These are phyloP conservation scores for Protodeltote pygarga DNA, from an alignment of 2,888 invertebrate species.

Conservation along the genomic window DNA sequence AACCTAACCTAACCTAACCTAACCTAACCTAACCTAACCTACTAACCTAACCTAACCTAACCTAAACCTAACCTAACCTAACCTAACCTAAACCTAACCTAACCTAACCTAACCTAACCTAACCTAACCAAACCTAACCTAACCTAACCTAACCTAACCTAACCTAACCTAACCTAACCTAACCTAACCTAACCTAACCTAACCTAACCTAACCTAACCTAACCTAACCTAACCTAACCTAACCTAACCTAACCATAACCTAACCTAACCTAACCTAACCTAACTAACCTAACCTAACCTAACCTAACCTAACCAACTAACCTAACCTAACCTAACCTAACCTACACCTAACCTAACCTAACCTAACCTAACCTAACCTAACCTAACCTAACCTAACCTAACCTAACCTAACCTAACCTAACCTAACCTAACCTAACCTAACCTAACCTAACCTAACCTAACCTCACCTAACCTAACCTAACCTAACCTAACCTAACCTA, in stretches of 20 bases:
- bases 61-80: conserved; percentile 42
- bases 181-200: conserved; percentile 38
- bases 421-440: conserved; percentile 36
- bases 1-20: conserved; percentile 32
- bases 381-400: conserved; percentile 35
- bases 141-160: conserved; percentile 36
- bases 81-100: conserved; percentile 38
- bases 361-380: conserved; percentile 35
- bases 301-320: conserved; percentile 29
- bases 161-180: conserved; percentile 41
- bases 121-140: conserved; percentile 39
- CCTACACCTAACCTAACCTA: conserved; percentile 34
- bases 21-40: conserved; percentile 34
- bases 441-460: conserved; percentile 38
- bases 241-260: conserved; percentile 33
- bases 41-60: conserved; percentile 38
- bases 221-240: conserved; percentile 41
- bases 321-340: conserved; percentile 34
- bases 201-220: conserved; percentile 40
- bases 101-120: conserved; percentile 34
- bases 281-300: conserved; percentile 41
- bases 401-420: conserved; percentile 39
- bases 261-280: conserved; percentile 38
- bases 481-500: conserved; percentile 40
- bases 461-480: conserved; percentile 41